Base-by-base conservation (phyloP, 2,888 invertebrate species). In the Aphodius sticticus region DNA sequence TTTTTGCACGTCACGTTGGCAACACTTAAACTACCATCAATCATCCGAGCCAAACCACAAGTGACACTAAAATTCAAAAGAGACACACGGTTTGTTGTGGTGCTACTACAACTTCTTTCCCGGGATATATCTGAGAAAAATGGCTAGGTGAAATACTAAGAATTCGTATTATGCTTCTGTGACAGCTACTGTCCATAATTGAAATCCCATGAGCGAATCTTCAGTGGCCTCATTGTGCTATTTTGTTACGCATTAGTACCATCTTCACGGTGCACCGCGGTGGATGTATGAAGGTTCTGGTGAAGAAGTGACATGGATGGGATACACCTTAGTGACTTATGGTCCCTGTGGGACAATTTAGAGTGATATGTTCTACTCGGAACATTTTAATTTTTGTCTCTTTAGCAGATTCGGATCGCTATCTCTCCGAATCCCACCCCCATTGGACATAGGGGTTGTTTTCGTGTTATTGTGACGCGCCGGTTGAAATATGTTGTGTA, bases 161-260 rank as follows among this genome's bases (percentile, higher is more conserved):
- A 53, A 53, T 53, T 53, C 53, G 53, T 5, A 53, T 53, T 53
- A 53, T 53, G 53, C 53, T 53, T 12, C 53, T 53, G 53, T 53
- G 53, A 53, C 53, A 53, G 53, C 53, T 53, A 53, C 53, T 53
- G 53, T 53, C 53, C 53, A 53, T 53, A 3, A 53, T 53, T 53
- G 53, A 53, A 53, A 53, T 53, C 53, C 53, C 53, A 53, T 53
- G 53, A 53, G 53, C 53, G 53, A 53, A 53, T 53, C 53, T 53
- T 53, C 53, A 53, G 53, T 53, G 53, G 53, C 2, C 53, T 53
- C 53, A 53, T 53, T 53, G 53, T 53, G 53, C 53, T 53, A 53
- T 12, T 12, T 12, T 53, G 53, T 53, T 7, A 12, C 53, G 12
- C 53, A 5, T 53, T 53, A 53, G 53, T 53, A 53, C 53, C 53